Percentiles rank a stretch among this genome's conserved stretches.
Evolutionary conservation across 2,113 vertebrate species (phyloP).

Genomic region (Stictonetta naevosa): DNA sequence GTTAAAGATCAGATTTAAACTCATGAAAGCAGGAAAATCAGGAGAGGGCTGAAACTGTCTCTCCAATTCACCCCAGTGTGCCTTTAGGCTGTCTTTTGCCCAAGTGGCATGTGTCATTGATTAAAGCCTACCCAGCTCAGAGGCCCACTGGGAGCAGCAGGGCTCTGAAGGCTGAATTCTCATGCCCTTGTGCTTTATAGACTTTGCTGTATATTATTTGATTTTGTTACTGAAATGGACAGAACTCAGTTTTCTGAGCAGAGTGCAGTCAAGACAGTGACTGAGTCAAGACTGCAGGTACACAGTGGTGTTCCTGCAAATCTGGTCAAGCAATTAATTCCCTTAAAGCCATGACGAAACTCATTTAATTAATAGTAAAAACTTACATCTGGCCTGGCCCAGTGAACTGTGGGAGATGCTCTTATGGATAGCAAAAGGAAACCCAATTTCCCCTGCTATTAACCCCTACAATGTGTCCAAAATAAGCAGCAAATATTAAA

Average conservation of each 20-base stretch:
- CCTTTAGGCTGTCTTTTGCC: slow-evolving; percentile 33
- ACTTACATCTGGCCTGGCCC: neutral
- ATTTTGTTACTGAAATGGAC: neutral
- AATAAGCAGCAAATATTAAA: neutral
- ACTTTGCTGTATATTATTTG: neutral
- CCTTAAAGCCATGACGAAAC: neutral
- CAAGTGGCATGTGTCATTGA: slow-evolving; percentile 1
- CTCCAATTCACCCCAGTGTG: neutral
- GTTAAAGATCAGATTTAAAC: slow-evolving; percentile 8
- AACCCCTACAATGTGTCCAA: neutral
- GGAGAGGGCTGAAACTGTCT: neutral
- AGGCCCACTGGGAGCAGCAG: neutral
- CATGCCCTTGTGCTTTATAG: neutral
- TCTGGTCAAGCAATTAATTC: neutral
- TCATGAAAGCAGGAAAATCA: slow-evolving; percentile 9
- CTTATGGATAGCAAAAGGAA: neutral
- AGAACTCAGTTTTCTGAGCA: neutral
- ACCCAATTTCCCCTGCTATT: neutral
- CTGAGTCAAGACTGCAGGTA: neutral
- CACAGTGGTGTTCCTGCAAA: neutral
- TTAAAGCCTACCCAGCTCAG: neutral
- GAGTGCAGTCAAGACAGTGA: neutral
- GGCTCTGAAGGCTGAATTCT: neutral
- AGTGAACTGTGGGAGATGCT: neutral
- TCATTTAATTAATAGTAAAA: neutral